A percentile compares a stretch with the other conserved stretches of the same genome.
phyloP scores from a whole-genome alignment of 2,888 invertebrate species.

The Dolomedes plantarius region DNA sequence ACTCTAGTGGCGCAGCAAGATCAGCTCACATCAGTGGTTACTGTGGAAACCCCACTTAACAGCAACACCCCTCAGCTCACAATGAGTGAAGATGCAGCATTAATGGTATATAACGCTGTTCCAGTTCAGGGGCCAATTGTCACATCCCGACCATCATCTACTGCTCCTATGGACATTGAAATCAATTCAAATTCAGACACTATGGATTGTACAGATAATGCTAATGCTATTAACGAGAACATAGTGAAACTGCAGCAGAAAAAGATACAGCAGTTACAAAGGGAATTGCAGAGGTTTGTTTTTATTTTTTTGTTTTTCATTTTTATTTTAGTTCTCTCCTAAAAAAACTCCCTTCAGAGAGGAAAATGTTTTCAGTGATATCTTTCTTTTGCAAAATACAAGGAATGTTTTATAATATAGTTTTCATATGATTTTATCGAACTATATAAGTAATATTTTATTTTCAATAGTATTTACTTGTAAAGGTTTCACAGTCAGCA shows the following conservation, averaged over 20 bases:
- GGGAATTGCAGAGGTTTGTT: slow-evolving; percentile 83
- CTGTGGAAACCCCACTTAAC: slow-evolving; percentile 32
- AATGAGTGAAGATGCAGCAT: slow-evolving; percentile 18
- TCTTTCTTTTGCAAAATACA: too few relatives aligned
- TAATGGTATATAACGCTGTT: slow-evolving; percentile 63
- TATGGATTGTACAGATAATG: slow-evolving; percentile 72
- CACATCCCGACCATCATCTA: slow-evolving; percentile 76
- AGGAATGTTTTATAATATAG: too few relatives aligned
- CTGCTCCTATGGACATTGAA: slow-evolving; percentile 76
- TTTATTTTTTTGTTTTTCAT: too few relatives aligned
- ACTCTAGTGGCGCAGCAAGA: slow-evolving; percentile 36
- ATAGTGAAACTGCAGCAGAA: slow-evolving; percentile 81
- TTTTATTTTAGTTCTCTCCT: too few relatives aligned
- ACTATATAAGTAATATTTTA: too few relatives aligned
- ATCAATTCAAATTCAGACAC: slow-evolving; percentile 69
- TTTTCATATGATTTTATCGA: too few relatives aligned
- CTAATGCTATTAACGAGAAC: slow-evolving; percentile 52
- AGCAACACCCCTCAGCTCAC: slow-evolving; percentile 20
- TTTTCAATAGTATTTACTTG: too few relatives aligned
- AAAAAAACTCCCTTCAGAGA: too few relatives aligned
- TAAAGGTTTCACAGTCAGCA: too few relatives aligned
- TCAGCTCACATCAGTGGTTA: slow-evolving; percentile 32
- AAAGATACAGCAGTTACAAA: slow-evolving; percentile 90
- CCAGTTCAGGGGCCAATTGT: slow-evolving; percentile 49
- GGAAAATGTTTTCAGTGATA: too few relatives aligned